phyloP scores from a whole-genome alignment of 2,888 invertebrate species.

The Vandiemenella viatica region DNA sequence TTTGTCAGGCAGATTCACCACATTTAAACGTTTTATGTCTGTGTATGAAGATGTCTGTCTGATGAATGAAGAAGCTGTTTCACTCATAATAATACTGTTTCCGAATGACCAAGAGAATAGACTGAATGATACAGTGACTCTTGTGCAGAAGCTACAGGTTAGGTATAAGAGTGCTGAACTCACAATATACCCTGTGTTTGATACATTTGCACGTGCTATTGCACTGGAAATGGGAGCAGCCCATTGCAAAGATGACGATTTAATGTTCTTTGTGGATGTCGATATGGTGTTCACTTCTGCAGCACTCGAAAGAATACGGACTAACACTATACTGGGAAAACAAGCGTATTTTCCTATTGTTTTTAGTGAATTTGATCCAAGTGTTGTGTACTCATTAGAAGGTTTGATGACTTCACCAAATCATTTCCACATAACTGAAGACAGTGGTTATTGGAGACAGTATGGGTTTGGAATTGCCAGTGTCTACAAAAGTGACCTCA shows the following conservation, averaged over 20 bases:
- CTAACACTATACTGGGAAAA: conserved; percentile 54
- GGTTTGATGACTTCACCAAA: conserved; percentile 19
- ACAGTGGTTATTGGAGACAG: conserved; percentile 81
- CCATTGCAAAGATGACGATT: conserved; percentile 38
- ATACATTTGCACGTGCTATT: conserved; percentile 63
- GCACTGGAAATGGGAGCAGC: conserved; percentile 67
- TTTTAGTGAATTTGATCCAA: conserved; percentile 84
- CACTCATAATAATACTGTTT: conserved; percentile 57
- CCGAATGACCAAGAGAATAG: conserved; percentile 38
- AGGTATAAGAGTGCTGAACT: conserved; percentile 40
- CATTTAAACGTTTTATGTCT: conserved; percentile 68
- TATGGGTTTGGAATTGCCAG: conserved; percentile 93
- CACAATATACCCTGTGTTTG: conserved; percentile 25
- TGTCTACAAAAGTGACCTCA: conserved; percentile 74
- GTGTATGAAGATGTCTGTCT: conserved; percentile 68
- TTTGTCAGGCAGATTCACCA: conserved; percentile 63
- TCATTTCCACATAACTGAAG: conserved; percentile 34
- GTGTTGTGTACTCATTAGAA: conserved; percentile 37
- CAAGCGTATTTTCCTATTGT: conserved; percentile 91
- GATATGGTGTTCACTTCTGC: conserved; percentile 75
- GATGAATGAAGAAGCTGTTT: conserved; percentile 43
- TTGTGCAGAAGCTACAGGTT: conserved; percentile 40
- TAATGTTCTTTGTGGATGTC: conserved; percentile 88
- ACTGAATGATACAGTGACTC: conserved; percentile 36
- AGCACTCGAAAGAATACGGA: conserved; percentile 59